phyloP scores from a whole-genome alignment of 2,113 vertebrate genomes.

The Alethe diademata region DNA sequence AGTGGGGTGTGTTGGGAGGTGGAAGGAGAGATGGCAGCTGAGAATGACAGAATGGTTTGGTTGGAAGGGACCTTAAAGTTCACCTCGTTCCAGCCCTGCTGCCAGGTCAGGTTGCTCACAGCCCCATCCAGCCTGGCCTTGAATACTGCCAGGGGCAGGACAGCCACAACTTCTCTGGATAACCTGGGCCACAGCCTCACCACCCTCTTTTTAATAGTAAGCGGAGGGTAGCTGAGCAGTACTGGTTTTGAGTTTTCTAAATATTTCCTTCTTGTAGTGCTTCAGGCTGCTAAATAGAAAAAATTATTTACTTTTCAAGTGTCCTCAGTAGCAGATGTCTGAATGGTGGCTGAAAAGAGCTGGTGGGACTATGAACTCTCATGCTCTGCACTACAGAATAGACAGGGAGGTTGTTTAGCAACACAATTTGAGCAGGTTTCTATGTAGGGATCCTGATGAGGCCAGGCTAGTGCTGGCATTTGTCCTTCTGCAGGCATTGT shows the following conservation, averaged over 20 bases:
- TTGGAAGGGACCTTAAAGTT: background rate
- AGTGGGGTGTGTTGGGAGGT: background rate
- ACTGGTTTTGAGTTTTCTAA: background rate
- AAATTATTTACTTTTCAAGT: background rate
- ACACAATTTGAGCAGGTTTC: background rate
- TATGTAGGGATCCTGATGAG: background rate
- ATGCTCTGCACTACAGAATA: background rate
- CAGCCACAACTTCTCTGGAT: background rate
- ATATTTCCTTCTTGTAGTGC: background rate
- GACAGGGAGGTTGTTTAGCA: background rate
- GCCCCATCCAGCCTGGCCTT: background rate
- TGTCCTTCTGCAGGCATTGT: background rate
- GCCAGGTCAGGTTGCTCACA: background rate
- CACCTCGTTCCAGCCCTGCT: background rate
- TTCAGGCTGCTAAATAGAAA: background rate
- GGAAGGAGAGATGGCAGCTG: background rate
- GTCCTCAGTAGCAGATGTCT: accelerated
- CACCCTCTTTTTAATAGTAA: background rate
- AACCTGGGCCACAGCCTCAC: background rate
- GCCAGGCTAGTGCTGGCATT: background rate
- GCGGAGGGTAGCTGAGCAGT: background rate
- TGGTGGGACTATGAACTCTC: background rate
- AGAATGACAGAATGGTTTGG: background rate
- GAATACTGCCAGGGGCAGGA: background rate
- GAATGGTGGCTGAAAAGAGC: background rate